Evolutionary conservation across 2,888 invertebrate species (phyloP).

Genomic region (Hydrotaea diabolus): DNA sequence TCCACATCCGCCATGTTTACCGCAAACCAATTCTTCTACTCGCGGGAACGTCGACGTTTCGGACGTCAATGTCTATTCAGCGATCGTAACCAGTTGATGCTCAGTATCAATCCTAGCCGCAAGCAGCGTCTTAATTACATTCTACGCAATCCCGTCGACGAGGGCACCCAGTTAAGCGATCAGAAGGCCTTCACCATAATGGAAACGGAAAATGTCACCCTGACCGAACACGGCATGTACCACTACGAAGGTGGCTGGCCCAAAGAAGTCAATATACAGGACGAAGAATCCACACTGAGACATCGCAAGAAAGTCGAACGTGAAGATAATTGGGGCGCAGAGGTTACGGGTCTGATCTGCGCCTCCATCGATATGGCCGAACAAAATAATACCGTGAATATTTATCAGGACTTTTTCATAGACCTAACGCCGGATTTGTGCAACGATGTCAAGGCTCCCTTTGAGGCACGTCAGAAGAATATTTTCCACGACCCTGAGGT

Average conservation of each 20-base stretch:
- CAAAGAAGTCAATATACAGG: slow-evolving; percentile 85
- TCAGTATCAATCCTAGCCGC: slow-evolving; percentile 84
- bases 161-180: slow-evolving; percentile 83
- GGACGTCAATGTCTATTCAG: slow-evolving; percentile 88
- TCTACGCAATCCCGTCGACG: slow-evolving; percentile 84
- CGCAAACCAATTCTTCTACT: slow-evolving; percentile 74
- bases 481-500: slow-evolving; percentile 84
- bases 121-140: slow-evolving; percentile 82
- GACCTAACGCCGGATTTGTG: slow-evolving; percentile 80
- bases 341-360: slow-evolving; percentile 80
- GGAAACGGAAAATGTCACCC: slow-evolving; percentile 77
- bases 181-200: slow-evolving; percentile 74
- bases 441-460: slow-evolving; percentile 82
- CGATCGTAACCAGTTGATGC: slow-evolving; percentile 84
- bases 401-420: slow-evolving; percentile 89
- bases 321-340: slow-evolving; percentile 87
- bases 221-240: slow-evolving; percentile 83
- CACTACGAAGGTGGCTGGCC: slow-evolving; percentile 94
- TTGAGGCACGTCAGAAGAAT: slow-evolving; percentile 84
- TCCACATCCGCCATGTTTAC: slow-evolving; percentile 56
- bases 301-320: slow-evolving; percentile 90
- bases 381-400: slow-evolving; percentile 91
- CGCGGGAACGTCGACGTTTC: slow-evolving; percentile 84
- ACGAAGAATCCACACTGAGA: slow-evolving; percentile 87
- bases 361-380: slow-evolving; percentile 68